These are phyloP conservation scores for Hoplias malabaricus DNA, from an alignment of 2,113 vertebrate species.

Conservation along the genomic window DNA sequence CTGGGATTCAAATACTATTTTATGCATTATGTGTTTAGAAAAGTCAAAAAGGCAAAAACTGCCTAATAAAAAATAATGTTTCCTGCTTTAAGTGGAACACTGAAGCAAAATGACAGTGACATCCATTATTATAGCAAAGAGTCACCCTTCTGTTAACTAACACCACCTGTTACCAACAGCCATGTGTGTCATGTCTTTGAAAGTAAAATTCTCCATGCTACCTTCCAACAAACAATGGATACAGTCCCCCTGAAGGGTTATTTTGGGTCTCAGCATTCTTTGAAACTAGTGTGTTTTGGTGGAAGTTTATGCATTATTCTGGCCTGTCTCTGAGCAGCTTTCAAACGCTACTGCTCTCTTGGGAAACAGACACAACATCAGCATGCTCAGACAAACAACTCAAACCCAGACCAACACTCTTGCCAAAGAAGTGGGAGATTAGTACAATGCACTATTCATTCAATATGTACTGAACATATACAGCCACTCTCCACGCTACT, in stretches of 20 bases:
- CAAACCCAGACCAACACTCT: background rate
- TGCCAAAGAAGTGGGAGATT: constrained; percentile 18
- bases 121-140: background rate
- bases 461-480: constrained; percentile 32
- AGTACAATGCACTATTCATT: constrained; percentile 37
- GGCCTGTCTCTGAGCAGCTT: background rate
- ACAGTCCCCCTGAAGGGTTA: background rate
- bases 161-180: background rate
- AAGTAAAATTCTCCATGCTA: background rate
- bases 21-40: too few species aligned
- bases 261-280: background rate
- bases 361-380: background rate
- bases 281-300: background rate
- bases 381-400: constrained; percentile 7
- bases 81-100: background rate
- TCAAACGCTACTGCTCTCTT: background rate
- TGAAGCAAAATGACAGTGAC: background rate
- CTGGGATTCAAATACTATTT: too few species aligned
- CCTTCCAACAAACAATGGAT: background rate
- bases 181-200: background rate
- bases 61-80: too few species aligned
- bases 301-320: background rate
- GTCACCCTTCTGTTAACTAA: background rate
- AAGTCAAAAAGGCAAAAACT: too few species aligned
- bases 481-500: constrained; percentile 7